Base-by-base conservation (phyloP, 2,888 invertebrate species). In the Stenodera caucasica region DNA sequence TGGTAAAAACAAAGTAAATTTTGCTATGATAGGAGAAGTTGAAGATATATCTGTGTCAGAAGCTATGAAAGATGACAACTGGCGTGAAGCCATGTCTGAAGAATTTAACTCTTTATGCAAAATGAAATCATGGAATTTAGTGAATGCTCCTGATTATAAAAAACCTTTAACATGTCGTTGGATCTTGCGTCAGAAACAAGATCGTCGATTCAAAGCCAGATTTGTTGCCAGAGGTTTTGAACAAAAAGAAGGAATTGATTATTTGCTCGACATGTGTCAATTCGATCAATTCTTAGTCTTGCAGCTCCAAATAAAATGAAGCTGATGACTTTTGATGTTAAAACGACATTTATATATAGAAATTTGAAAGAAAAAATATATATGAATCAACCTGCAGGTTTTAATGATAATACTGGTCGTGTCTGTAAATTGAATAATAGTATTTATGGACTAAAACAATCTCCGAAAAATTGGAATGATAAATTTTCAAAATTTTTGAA, bases 401-500 rank as follows among this genome's bases (percentile, higher is more conserved):
- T 29, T 18, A 15, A 56, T 51, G 49, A 56, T 21, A 23, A 49
- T n/a, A 33, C 58, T 21, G 49, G 40, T 12, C 49, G 50, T 23
- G 55, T 60, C 9, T 63, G 65, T 23, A 60, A 53, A 32, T 45
- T 75, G 26, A 66, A 62, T 29, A 72, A 68, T 63, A 71, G 71
- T 62, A 58, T 74, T 18, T 73, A 74, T 63, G 71, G 75, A 8
- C 55, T 74, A 29, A 73, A 74, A 56, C 73, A 75, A 66, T 66
- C 74, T 6, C 70, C 72, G 26, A 70, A 70, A 57, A 59, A 63
- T 33, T 75, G 71, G 71, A 73, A 73, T 51, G 58, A 67, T 32
- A 69, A 57, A 54, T 65, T 75, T 15, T 58, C 69, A 35, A 55
- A 54, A 23, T 70, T 61, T 54, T 57, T 72, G 6, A 60, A 70